phyloP scores from a whole-genome alignment of 2,113 vertebrate species.

The Chitala chitala region DNA sequence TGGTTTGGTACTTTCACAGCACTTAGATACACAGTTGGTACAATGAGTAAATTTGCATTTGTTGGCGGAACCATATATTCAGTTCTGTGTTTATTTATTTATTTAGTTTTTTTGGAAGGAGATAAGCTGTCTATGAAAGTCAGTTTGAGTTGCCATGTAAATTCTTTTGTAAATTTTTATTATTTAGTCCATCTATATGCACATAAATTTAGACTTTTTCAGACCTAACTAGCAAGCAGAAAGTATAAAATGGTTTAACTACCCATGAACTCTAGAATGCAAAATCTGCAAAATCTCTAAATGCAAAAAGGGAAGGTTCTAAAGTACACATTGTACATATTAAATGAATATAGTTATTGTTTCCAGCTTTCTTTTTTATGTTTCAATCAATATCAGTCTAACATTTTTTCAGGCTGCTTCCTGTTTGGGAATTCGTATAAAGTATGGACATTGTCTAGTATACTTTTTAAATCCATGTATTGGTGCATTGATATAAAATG shows the following conservation, averaged over 20 bases:
- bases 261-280: constrained; percentile 15
- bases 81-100: too few species aligned
- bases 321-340: background rate
- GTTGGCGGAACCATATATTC: too few species aligned
- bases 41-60: too few species aligned
- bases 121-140: too few species aligned
- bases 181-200: background rate
- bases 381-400: background rate
- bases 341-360: background rate
- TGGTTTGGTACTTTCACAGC: too few species aligned
- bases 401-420: background rate
- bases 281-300: constrained; percentile 6
- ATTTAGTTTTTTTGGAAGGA: too few species aligned
- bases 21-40: too few species aligned
- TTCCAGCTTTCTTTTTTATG: constrained; percentile 10
- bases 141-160: too few species aligned
- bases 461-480: background rate
- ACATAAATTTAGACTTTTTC: background rate
- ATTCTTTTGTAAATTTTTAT: too few species aligned
- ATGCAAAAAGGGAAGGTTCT: background rate
- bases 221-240: background rate
- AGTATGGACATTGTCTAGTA: background rate
- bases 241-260: constrained; percentile 2
- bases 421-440: background rate
- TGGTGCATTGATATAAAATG: constrained; percentile 4